These are phyloP conservation scores for Megastigmus dorsalis DNA, from an alignment of 2,888 invertebrate species.

Conservation along the genomic window DNA sequence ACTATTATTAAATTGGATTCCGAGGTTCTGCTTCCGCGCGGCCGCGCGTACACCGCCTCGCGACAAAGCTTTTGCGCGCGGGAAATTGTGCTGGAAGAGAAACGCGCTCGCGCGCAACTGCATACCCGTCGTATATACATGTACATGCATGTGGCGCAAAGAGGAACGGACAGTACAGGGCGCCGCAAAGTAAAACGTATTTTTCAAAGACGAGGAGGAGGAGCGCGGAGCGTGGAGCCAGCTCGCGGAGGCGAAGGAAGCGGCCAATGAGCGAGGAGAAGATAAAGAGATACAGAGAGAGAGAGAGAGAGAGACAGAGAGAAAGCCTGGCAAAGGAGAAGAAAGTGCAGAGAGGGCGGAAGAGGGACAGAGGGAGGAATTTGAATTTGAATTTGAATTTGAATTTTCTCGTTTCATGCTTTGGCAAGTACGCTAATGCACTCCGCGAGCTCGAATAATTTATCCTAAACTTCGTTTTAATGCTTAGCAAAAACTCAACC, in stretches of 20 bases:
- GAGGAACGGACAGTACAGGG: too few relatives aligned
- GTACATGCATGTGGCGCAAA: too few relatives aligned
- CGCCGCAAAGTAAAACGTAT: conserved; percentile 59
- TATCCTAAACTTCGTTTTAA: too few relatives aligned
- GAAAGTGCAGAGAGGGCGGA: not conserved
- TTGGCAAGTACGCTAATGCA: too few relatives aligned
- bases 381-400: too few relatives aligned
- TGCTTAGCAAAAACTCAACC: too few relatives aligned
- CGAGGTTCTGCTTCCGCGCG: conserved; percentile 58
- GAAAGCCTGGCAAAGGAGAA: not conserved
- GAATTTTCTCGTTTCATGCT: too few relatives aligned
- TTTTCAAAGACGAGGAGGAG: conserved; percentile 54
- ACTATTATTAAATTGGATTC: conserved; percentile 68
- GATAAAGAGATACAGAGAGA: not conserved
- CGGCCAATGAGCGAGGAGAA: not conserved
- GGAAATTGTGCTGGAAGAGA: conserved; percentile 61
- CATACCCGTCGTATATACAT: conserved; percentile 24
- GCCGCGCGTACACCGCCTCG: conserved; percentile 54
- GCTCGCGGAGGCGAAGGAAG: not conserved
- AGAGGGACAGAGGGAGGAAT: not conserved
- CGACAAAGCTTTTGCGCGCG: conserved; percentile 64
- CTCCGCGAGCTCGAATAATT: too few relatives aligned
- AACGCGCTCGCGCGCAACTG: conserved; percentile 41
- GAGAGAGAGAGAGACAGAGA: not conserved
- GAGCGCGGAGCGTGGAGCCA: too few relatives aligned